Conservation (phyloP, 2,797 vertebrate genomes). For the Myoxocephalus aenaeus region DNA sequence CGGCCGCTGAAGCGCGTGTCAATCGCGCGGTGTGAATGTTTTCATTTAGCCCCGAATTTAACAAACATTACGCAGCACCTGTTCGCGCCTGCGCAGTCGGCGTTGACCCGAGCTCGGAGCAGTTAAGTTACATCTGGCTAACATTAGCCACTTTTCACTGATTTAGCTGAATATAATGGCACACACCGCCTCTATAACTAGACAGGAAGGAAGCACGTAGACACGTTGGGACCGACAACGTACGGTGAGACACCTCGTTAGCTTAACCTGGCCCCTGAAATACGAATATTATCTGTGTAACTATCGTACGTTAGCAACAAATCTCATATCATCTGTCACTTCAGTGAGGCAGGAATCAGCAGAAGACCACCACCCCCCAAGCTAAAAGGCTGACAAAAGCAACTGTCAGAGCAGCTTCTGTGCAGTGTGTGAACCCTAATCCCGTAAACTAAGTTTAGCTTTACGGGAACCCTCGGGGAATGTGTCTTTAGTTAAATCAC, state of each 20-base stretch:
- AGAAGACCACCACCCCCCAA: slow-evolving; percentile 43
- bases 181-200: slow-evolving; percentile 35
- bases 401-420: slow-evolving; percentile 16
- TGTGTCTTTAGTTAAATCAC: background rate
- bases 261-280: background rate
- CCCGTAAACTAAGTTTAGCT: slow-evolving; percentile 10
- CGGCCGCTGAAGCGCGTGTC: slow-evolving; percentile 45
- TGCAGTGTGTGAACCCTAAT: slow-evolving; percentile 16
- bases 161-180: slow-evolving; percentile 61
- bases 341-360: slow-evolving; percentile 34
- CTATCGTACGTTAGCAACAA: slow-evolving; percentile 13
- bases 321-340: slow-evolving; percentile 59
- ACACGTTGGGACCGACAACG: background rate
- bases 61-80: background rate
- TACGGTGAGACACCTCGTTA: background rate
- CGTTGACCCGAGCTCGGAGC: slow-evolving; percentile 23
- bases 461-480: background rate
- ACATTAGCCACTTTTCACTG: slow-evolving; percentile 69
- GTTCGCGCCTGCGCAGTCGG: background rate
- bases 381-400: slow-evolving; percentile 42
- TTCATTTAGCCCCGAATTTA: slow-evolving; percentile 1
- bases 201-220: background rate
- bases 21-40: background rate
- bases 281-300: background rate
- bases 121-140: slow-evolving; percentile 71